These are phyloP conservation scores for Epinephelus fuscoguttatus DNA, from an alignment of 2,113 vertebrate genomes.

Conservation along the genomic window DNA sequence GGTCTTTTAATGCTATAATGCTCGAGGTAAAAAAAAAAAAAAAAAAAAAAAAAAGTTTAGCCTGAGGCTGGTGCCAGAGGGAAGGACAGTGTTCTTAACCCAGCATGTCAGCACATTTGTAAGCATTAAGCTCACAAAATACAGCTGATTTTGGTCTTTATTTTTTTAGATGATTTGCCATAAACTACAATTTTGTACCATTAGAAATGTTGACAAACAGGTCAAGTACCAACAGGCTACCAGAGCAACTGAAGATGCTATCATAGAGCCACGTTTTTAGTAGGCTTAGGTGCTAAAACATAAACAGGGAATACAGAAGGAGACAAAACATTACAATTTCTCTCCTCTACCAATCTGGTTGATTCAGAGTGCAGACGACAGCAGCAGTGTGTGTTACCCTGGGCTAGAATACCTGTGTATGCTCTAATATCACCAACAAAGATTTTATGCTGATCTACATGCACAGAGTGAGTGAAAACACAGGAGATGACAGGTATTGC, in stretches of 20 bases:
- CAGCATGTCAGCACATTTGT: background rate
- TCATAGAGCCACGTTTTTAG: background rate
- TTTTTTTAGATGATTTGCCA: background rate
- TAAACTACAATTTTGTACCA: background rate
- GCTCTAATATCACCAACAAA: conserved; percentile 38
- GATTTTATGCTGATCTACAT: conserved; percentile 46
- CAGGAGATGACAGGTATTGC: conserved; percentile 40
- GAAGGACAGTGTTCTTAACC: background rate
- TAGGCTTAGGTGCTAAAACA: background rate
- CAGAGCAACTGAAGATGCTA: background rate
- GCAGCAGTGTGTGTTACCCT: conserved; percentile 36
- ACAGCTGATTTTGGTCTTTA: background rate
- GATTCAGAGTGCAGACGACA: conserved; percentile 31
- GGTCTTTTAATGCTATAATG: background rate
- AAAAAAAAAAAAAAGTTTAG: no score
- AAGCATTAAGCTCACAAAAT: background rate
- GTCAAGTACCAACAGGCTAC: background rate
- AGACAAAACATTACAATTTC: background rate
- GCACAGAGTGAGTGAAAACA: conserved; percentile 45
- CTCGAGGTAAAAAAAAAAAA: background rate
- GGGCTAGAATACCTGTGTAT: conserved; percentile 40
- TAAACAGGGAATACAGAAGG: conserved; percentile 2
- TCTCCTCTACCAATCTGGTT: conserved; percentile 2
- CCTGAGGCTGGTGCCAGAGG: background rate
- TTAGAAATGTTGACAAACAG: background rate